Base-by-base conservation (phyloP, 2,888 invertebrate species). In the Drosophila anomalipes region DNA sequence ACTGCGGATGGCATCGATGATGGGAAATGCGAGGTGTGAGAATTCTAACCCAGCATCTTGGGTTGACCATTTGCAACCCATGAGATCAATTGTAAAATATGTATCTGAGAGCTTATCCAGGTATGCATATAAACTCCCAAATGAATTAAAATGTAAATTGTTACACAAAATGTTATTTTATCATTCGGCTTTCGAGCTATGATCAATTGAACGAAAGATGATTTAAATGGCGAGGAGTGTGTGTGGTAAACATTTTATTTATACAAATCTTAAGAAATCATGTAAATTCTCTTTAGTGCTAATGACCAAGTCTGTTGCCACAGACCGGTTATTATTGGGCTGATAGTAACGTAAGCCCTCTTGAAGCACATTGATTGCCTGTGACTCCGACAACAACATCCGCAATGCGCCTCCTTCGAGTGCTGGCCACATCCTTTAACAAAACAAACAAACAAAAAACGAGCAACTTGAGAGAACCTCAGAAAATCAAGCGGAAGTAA, bases 401-500 rank as follows among this genome's bases (percentile, higher is more conserved):
- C 65, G 63, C 30, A 44, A 58, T 19, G 32, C 22, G 10, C 6
- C 30, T 30, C 14, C 30, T 52, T n/a, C 41, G 14, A 28, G 9
- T 4, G 7, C 39, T 39, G 22, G 22, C 14, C 47, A 64, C 73
- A 69, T 79, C 87, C 82, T 72, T 72, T 59, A 10, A 53, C 53
- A 44, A 71, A 70, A 66, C 49, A 47, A 83, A 70, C 59, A 66
- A 68, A 68, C 53, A 71, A 65, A 57, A 44, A 64, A 54, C 16
- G 22, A 70, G 73, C 37, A 71, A 75, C 83, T 83, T 63, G 60
- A 84, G 56, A 78, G 49, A 56, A 67, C 53, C 67, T 70, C 63
- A 69, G 64, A 65, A 57, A 66, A 62, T 68, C 71, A 72, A 88
- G 71, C 85, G 90, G 85, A 85, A 86, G 88, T 90, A 68, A 60